Base-by-base conservation (phyloP, 2,113 vertebrate genomes). In the Miniopterus natalensis region DNA sequence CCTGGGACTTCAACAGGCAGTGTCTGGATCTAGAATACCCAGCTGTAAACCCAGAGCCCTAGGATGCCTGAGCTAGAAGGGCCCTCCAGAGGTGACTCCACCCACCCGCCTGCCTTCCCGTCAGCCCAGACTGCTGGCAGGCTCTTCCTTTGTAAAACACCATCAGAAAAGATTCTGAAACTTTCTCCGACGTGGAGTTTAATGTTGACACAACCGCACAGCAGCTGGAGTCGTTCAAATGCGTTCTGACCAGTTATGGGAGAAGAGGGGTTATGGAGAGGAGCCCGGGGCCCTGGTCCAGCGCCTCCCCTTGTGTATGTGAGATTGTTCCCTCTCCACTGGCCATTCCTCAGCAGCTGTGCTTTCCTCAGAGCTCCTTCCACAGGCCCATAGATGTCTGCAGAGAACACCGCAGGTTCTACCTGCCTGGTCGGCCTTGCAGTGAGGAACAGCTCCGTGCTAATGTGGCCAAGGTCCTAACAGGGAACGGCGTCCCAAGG, bases 81-180 rank as follows among this genome's bases (percentile, higher is more conserved):
- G 17, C 15, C 3, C 17, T 13, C 13, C 3, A 27, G 36, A 53
- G 5, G 55, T 17, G 11, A 88, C 36, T 25, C 84, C 29, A 17
- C n/a, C 21, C 13, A 36, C 27, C 29, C 15, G 15, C 84, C 25
- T 77, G 25, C 15, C 36, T 57, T 80, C n/a, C 66, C 8, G 31
- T 55, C 8, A n/a, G 17, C 31, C 21, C 6, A n/a, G 85, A 66
- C 21, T 81, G 61, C 8, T 29, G 51, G n/a, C 57, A 70, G 53
- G 31, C 45, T 94, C n/a, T 81, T 73, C 78, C 66, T 11, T 73
- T 23, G 77, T 45, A 47, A 74, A 91, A 95, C 21, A 40, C 2
- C 51, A 5, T 81, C 49, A 65, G 57, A 83, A 84, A 81, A 96
- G 25, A 74, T 49, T 18, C 27, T 25, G 18, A 77, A 53, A n/a